These are phyloP conservation scores for Boulengeromyrus knoepffleri DNA, from an alignment of 2,113 vertebrate species.

Conservation along the genomic window DNA sequence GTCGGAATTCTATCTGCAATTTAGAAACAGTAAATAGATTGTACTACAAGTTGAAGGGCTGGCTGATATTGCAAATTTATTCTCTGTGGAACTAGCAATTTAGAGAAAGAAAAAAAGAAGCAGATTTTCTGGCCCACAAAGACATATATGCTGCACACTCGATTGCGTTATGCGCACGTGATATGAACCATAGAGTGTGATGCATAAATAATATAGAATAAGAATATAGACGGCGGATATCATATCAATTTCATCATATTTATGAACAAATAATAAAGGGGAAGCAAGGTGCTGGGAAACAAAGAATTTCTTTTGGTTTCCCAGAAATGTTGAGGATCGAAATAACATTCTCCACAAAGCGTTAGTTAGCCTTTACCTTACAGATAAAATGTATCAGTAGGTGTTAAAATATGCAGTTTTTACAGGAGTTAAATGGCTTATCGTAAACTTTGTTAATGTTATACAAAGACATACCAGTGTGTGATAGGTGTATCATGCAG, in stretches of 20 bases:
- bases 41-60: background rate
- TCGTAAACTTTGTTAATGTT: background rate
- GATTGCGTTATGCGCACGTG: background rate
- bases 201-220: background rate
- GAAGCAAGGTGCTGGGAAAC: background rate
- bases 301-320: background rate
- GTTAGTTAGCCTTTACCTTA: background rate
- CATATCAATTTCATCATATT: background rate
- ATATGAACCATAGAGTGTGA: background rate
- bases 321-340: background rate
- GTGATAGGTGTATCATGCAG: background rate
- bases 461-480: background rate
- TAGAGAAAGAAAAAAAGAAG: background rate
- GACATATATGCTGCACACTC: background rate
- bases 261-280: background rate
- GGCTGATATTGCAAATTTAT: background rate
- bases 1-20: background rate
- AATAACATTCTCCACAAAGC: background rate
- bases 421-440: background rate
- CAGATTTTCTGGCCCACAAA: background rate
- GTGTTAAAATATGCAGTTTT: background rate
- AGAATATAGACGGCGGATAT: background rate
- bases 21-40: background rate
- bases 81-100: background rate
- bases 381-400: background rate